These are phyloP conservation scores for Ceratitis capitata DNA, from an alignment of 1,140 invertebrate genomes.

Conservation along the genomic window DNA sequence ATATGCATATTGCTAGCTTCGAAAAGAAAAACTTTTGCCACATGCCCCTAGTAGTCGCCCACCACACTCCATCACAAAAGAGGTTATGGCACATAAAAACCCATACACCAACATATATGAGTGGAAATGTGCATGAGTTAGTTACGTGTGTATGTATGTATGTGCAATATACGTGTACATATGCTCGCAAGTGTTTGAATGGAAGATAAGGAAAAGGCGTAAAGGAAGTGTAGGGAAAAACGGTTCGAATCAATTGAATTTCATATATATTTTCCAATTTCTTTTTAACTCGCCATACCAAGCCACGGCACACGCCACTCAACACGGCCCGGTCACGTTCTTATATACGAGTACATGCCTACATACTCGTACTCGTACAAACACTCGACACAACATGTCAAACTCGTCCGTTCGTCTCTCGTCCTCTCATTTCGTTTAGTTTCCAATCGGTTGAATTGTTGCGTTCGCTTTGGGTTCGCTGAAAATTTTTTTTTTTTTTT, in stretches of 20 bases:
- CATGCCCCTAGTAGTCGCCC: background rate
- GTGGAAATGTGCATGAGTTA: background rate
- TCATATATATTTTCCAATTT: constrained; percentile 32
- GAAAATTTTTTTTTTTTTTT: background rate
- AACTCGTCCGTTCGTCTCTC: background rate
- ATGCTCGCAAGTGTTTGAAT: background rate
- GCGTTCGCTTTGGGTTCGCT: background rate
- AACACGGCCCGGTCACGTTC: background rate
- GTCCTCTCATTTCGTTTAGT: background rate
- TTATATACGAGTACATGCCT: no score
- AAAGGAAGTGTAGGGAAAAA: background rate
- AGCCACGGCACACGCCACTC: background rate
- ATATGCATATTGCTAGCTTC: background rate
- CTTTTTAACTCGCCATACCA: background rate
- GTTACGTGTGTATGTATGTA: background rate
- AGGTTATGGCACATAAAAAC: background rate
- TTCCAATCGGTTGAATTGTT: background rate
- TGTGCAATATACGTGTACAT: background rate
- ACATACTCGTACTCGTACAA: no score
- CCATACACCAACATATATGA: background rate
- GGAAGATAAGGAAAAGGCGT: background rate
- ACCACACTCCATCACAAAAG: background rate
- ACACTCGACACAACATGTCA: background rate
- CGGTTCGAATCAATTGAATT: constrained; percentile 38
- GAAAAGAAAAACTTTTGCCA: constrained; percentile 27